Base-by-base conservation (phyloP, 1,140 invertebrate species). In the Rhopalosiphum maidis region DNA sequence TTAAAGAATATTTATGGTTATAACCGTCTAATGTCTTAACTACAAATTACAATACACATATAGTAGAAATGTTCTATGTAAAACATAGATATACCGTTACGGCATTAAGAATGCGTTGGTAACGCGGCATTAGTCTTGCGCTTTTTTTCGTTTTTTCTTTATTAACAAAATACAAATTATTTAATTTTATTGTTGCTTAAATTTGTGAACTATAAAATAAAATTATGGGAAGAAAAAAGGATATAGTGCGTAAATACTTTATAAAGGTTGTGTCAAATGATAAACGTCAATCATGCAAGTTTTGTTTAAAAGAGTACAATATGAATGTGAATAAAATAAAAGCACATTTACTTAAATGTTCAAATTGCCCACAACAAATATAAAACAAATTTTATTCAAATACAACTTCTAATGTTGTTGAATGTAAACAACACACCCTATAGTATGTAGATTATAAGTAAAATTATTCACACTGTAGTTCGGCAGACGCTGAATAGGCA, bases 21-120 rank as follows among this genome's bases (percentile, higher is more conserved):
- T 37, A 37, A 37, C 37, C 37, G 37, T 37, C 37, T 37, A 37
- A 37, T 37, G 37, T 37, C 37, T 2, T n/a, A n/a, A n/a, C n/a
- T n/a, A n/a, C n/a, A n/a, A n/a, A n/a, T n/a, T n/a, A n/a, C n/a
- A n/a, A n/a, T n/a, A n/a, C n/a, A n/a, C n/a, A n/a, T n/a, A n/a
- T n/a, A n/a, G n/a, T n/a, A n/a, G n/a, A n/a, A n/a, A n/a, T n/a
- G 37, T 2, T 1, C 1, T 1, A 37, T 37, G 37, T 37, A 1
- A 2, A 37, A 37, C 2, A 37, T 37, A 37, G 37, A 37, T 37
- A 37, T 37, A 37, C 37, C 1, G 1, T 37, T 37, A 37, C 37
- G 37, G 37, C 37, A 37, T 37, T 37, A 37, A 37, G 37, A 37
- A 37, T 2, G 37, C 37, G 37, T 37, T 37, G 37, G 2, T 37